Evolutionary conservation across 2,113 vertebrate genomes (phyloP).

Genomic region (Phaethornis superciliosus): DNA sequence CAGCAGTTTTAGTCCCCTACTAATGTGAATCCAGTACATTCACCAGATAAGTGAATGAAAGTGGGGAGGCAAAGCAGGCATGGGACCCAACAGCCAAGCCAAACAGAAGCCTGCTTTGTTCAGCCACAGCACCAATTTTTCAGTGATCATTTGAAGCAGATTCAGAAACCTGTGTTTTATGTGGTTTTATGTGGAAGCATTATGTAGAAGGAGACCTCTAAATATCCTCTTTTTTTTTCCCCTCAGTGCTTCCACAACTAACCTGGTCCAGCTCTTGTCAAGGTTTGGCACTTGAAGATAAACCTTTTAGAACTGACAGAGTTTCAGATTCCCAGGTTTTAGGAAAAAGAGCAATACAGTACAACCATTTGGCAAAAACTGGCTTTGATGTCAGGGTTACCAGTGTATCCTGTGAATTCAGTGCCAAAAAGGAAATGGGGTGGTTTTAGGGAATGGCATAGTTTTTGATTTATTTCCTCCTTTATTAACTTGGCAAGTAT

Average conservation of each 20-base stretch:
- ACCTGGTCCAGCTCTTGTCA: neutral
- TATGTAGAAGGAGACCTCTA: neutral
- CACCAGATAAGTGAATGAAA: neutral
- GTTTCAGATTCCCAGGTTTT: neutral
- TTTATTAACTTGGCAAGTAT: neutral
- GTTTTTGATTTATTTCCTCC: neutral
- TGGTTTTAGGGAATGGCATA: neutral
- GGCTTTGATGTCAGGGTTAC: neutral
- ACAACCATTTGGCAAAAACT: neutral
- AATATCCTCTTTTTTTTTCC: neutral
- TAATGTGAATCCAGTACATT: neutral
- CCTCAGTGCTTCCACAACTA: neutral
- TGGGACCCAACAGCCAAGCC: neutral
- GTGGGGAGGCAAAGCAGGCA: neutral
- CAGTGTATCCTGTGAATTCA: neutral
- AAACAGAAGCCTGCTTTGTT: neutral
- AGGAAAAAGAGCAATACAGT: neutral
- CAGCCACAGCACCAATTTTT: neutral
- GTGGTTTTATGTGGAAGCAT: too few species aligned
- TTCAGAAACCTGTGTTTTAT: neutral
- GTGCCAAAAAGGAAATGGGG: neutral
- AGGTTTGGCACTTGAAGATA: neutral
- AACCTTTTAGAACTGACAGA: neutral
- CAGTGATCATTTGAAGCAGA: neutral
- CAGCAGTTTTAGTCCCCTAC: neutral